These are phyloP conservation scores for Falco peregrinus DNA, from an alignment of 2,797 vertebrate genomes.

Conservation along the genomic window DNA sequence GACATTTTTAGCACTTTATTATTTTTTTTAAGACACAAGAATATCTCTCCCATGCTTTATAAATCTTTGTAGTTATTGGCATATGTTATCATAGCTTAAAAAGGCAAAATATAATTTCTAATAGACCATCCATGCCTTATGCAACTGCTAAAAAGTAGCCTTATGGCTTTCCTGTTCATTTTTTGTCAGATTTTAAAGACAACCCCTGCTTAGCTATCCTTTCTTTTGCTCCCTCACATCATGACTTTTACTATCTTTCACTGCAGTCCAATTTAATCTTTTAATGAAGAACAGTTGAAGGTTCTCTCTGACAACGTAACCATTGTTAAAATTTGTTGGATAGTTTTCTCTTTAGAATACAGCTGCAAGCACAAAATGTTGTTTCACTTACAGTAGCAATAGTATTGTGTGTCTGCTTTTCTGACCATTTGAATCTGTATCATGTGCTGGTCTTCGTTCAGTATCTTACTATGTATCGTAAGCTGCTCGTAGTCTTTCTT, in stretches of 20 bases:
- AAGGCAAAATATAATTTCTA: not conserved
- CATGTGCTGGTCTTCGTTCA: not conserved
- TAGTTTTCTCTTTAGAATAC: constrained; percentile 21
- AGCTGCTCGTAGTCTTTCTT: not conserved
- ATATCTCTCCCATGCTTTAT: not conserved
- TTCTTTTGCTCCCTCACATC: not conserved
- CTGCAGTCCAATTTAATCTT: not conserved
- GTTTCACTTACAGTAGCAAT: constrained; percentile 33
- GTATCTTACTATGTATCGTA: not conserved
- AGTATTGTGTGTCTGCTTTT: constrained; percentile 6
- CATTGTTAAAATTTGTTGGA: not conserved
- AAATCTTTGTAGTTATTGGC: constrained; percentile 2
- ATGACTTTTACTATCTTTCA: not conserved
- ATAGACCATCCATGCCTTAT: constrained; percentile 41
- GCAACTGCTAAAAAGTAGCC: not conserved
- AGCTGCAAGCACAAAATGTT: constrained; percentile 21
- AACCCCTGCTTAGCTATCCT: not conserved
- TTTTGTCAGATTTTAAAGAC: not conserved
- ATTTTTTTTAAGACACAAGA: constrained; percentile 3
- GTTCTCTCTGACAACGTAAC: constrained; percentile 19
- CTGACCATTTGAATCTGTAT: constrained; percentile 1
- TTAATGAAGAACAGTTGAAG: constrained; percentile 70
- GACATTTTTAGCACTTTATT: constrained; percentile 36
- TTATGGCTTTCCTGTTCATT: not conserved
- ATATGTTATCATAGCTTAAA: not conserved